Base-by-base conservation (phyloP, 1,140 invertebrate species). In the Mya arenaria region DNA sequence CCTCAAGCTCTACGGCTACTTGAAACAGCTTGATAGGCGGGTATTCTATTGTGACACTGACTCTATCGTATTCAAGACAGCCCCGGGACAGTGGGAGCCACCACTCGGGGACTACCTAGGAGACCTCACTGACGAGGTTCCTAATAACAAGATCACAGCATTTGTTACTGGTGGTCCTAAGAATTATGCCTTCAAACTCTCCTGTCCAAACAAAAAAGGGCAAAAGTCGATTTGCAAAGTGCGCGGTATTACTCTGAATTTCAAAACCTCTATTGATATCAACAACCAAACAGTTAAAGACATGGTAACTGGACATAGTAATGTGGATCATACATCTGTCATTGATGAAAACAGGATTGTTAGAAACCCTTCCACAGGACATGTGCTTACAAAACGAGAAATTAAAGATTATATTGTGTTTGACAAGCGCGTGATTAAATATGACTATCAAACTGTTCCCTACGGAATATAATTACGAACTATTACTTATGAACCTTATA, bases 341-440 rank as follows among this genome's bases (percentile, higher is more conserved):
- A 28, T 72, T 10, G 69, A 55, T 72, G 41, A 72, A 15, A 52
- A 55, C 36, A 72, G 36, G 30, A 72, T 72, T 13, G 28, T 55
- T 28, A 6, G 69, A 48, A 72, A 72, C 36, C 4, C 48, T 19
- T 6, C 39, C 17, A 55, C 69, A 2, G 39, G 41, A 30, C 39
- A 55, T 32, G 15, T 55, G 4, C 25, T 72, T 72, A 72, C 69
- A 13, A 72, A 72, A 55, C 23, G 41, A 30, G 69, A 72, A 72
- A 32, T n/a, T 30, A 72, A 72, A 41, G 69, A 72, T 30, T 72
- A 72, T 13, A 72, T 72, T 55, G 69, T 72, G 8, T 72, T 72
- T 52, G 41, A 72, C 48, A 72, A 72, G 30, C 17, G 69, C 6
- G 28, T 72, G 5, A 72, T 72, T 44, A 15, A 6, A 15, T n/a